phyloP scores from a whole-genome alignment of 2,888 invertebrate species.

The Agriopis marginaria region DNA sequence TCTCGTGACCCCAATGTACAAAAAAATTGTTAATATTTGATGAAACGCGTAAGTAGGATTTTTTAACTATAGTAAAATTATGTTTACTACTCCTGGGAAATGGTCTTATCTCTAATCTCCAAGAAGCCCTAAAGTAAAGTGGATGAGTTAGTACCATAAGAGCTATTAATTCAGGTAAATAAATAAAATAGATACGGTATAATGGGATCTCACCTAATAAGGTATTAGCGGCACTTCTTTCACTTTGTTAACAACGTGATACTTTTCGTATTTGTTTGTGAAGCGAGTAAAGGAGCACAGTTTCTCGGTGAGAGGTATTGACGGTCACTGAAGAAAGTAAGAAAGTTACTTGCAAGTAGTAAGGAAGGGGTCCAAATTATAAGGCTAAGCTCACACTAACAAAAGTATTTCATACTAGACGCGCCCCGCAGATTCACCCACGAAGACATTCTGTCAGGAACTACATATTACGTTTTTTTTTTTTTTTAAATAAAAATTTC shows the following conservation, averaged over 20 bases:
- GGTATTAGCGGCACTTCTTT: not conserved
- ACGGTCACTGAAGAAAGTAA: conserved; percentile 30
- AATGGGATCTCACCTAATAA: not conserved
- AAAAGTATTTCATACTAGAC: not conserved
- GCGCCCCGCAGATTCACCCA: not conserved
- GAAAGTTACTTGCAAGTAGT: conserved; percentile 23
- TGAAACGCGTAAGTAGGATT: too few relatives aligned
- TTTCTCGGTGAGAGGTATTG: conserved; percentile 24
- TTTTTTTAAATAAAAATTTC: too few relatives aligned
- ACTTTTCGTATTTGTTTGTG: conserved; percentile 4
- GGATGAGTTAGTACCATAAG: too few relatives aligned
- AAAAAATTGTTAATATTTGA: too few relatives aligned
- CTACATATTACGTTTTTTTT: too few relatives aligned
- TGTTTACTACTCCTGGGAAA: too few relatives aligned
- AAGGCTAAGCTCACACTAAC: conserved; percentile 13
- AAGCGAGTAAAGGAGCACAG: conserved; percentile 19
- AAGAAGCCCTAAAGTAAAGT: too few relatives aligned
- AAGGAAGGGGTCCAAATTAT: conserved; percentile 17
- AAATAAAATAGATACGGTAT: too few relatives aligned
- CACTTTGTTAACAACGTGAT: conserved; percentile 1
- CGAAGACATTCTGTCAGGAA: not conserved
- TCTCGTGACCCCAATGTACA: too few relatives aligned
- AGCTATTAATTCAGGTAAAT: too few relatives aligned
- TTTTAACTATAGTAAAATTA: too few relatives aligned
- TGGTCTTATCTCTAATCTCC: too few relatives aligned